Conservation (phyloP, 2,797 vertebrate species). For the Nyctalus aviator region DNA sequence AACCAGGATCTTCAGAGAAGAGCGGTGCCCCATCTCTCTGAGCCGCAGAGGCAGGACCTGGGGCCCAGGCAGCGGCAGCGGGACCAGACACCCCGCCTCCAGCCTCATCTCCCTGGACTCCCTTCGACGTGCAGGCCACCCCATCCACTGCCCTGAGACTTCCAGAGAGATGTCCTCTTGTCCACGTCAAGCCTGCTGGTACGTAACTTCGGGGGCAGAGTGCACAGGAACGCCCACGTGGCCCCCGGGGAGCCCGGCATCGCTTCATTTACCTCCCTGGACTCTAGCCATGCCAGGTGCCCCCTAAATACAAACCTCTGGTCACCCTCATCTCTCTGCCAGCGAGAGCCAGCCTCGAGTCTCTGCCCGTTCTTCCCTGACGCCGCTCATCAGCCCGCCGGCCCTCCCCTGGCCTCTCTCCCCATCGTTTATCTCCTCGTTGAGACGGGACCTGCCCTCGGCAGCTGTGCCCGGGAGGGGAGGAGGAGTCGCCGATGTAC, state of each 20-base stretch:
- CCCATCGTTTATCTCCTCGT: neutral
- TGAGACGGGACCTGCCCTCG: conserved; percentile 20
- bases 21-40: fast-evolving
- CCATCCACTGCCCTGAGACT: neutral
- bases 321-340: neutral
- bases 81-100: too few relatives aligned
- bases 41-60: too few relatives aligned
- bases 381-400: conserved; percentile 53
- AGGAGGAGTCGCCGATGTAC: conserved; percentile 29
- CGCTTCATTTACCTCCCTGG: neutral
- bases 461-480: neutral
- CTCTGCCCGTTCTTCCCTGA: neutral
- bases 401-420: conserved; percentile 58
- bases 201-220: conserved; percentile 64
- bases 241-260: conserved; percentile 59
- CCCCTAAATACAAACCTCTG: neutral
- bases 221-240: conserved; percentile 44
- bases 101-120: neutral
- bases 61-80: neutral
- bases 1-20: neutral
- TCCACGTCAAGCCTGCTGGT: conserved; percentile 32
- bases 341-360: neutral
- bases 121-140: neutral
- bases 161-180: neutral
- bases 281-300: neutral